These are phyloP conservation scores for Calameuta idolon DNA, from an alignment of 2,888 invertebrate genomes.

Conservation along the genomic window DNA sequence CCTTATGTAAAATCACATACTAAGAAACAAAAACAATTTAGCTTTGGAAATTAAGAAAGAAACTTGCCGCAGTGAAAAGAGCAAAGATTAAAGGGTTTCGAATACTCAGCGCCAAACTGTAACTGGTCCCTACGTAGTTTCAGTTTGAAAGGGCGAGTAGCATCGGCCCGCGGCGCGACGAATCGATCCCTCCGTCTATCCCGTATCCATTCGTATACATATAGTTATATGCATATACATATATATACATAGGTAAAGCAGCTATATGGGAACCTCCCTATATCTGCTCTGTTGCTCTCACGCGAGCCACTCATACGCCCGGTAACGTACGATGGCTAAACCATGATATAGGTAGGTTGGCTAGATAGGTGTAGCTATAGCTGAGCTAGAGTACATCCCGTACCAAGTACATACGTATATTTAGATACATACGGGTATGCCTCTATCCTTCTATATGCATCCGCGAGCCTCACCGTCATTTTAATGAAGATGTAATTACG, in stretches of 20 bases:
- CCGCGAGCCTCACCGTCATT: constrained; percentile 52
- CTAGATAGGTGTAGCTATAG: background rate
- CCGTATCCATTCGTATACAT: constrained; percentile 11
- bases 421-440: constrained; percentile 18
- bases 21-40: background rate
- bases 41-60: background rate
- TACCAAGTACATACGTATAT: constrained; percentile 6
- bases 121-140: constrained; percentile 34
- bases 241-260: background rate
- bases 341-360: constrained; percentile 50
- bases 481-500: constrained; percentile 67
- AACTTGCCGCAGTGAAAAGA: background rate
- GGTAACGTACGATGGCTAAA: constrained; percentile 52
- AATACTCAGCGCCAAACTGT: background rate
- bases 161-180: constrained; percentile 62
- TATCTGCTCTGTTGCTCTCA: constrained; percentile 27
- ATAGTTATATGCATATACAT: background rate
- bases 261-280: background rate
- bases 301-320: constrained; percentile 23
- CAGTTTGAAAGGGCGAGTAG: constrained; percentile 56
- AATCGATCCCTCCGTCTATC: constrained; percentile 56
- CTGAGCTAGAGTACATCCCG: background rate
- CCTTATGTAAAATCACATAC: background rate
- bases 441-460: constrained; percentile 21
- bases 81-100: background rate